phyloP scores from a whole-genome alignment of 1,140 invertebrate genomes.

The Gyrodactylus salaris region DNA sequence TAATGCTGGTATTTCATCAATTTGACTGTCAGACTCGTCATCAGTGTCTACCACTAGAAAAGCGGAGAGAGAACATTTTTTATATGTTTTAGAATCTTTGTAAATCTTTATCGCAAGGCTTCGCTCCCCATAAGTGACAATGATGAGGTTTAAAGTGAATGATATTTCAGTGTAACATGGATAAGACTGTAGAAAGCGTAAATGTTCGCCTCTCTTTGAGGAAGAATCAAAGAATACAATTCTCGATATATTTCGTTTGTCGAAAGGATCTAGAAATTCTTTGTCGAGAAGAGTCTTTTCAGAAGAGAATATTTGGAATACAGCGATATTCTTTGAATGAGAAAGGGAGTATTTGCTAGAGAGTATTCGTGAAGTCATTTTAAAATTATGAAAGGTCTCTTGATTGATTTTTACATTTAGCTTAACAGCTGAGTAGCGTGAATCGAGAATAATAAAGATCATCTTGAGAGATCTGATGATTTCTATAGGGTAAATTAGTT shows the following conservation, averaged over 20 bases:
- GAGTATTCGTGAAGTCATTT: neutral
- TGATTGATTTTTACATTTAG: neutral
- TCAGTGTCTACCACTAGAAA: neutral
- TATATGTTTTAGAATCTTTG: neutral
- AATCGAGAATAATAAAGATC: neutral
- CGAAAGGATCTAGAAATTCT: neutral
- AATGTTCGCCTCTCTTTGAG: too few relatives aligned
- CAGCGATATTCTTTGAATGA: neutral
- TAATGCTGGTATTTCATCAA: too few relatives aligned
- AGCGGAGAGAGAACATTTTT: neutral
- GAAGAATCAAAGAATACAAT: neutral
- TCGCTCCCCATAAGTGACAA: neutral
- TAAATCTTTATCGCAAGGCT: neutral
- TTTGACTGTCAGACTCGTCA: neutral
- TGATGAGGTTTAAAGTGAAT: neutral
- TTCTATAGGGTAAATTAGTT: too few relatives aligned
- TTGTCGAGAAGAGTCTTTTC: neutral
- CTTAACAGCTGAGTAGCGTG: neutral
- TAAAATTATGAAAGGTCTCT: neutral
- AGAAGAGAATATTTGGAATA: neutral
- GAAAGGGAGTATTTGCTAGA: neutral
- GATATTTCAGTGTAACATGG: too few relatives aligned
- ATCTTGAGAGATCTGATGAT: neutral
- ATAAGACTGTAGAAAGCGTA: too few relatives aligned
- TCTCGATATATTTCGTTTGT: neutral